A percentile compares a stretch with the other conserved stretches of the same genome.
phyloP scores from a whole-genome alignment of 2,888 invertebrate species.

The Aelia acuminata region DNA sequence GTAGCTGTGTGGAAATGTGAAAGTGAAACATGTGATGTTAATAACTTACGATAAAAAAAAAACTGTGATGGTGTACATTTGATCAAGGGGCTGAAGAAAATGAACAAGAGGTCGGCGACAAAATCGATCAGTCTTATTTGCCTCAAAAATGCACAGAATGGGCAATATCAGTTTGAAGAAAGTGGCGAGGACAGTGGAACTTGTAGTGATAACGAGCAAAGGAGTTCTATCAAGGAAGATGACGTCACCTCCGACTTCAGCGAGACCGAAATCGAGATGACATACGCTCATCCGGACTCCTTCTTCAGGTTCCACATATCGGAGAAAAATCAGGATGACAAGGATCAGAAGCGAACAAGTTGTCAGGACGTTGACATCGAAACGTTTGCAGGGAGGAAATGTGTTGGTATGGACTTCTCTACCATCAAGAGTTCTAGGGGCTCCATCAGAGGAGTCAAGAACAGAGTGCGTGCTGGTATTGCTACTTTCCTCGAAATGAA shows the following conservation, averaged over 20 bases:
- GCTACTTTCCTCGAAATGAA: conserved; percentile 93
- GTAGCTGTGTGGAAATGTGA: not conserved
- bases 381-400: conserved; percentile 83
- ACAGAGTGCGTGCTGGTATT: conserved; percentile 93
- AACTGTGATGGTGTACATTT: not conserved
- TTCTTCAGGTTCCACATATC: conserved; percentile 85
- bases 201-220: conserved; percentile 84
- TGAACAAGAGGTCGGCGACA: not conserved
- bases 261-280: conserved; percentile 75
- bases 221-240: conserved; percentile 75
- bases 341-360: conserved; percentile 68
- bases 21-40: conserved; percentile 3
- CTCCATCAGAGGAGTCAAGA: conserved; percentile 93
- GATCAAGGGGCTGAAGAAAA: not conserved
- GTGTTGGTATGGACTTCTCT: conserved; percentile 75
- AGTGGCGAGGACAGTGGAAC: conserved; percentile 81
- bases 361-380: conserved; percentile 69
- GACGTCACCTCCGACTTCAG: conserved; percentile 87
- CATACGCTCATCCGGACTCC: conserved; percentile 76
- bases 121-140: not conserved
- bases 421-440: conserved; percentile 93
- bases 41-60: not conserved
- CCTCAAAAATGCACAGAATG: conserved; percentile 55
- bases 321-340: conserved; percentile 74
- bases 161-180: conserved; percentile 59